Evolutionary conservation across 2,888 invertebrate genomes (phyloP).

Genomic region (Sialis fuliginosa): DNA sequence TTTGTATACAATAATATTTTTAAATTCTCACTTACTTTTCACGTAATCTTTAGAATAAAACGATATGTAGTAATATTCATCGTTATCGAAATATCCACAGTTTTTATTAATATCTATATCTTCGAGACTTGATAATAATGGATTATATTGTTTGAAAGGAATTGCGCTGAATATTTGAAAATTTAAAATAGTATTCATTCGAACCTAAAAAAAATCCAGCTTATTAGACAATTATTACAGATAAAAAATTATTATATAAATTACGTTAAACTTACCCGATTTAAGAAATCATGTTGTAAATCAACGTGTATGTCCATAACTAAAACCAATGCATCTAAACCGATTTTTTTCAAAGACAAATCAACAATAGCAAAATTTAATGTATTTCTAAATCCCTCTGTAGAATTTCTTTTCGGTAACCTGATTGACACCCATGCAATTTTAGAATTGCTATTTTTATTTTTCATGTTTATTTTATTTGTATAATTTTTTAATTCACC

Average conservation of each 20-base stretch:
- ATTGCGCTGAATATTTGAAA: constrained; percentile 86
- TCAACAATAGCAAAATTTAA: constrained; percentile 43
- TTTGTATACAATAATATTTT: constrained; percentile 7
- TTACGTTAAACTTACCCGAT: constrained; percentile 41
- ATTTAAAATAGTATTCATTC: constrained; percentile 85
- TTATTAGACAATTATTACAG: not conserved
- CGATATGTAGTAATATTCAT: constrained; percentile 53
- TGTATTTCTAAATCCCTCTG: constrained; percentile 20
- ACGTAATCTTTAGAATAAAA: constrained; percentile 75
- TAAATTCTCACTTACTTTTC: constrained; percentile 29
- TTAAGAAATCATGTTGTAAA: constrained; percentile 69
- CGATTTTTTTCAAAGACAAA: constrained; percentile 48
- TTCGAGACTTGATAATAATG: constrained; percentile 35
- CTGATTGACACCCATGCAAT: constrained; percentile 52
- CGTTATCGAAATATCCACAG: constrained; percentile 61
- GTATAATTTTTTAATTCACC: constrained; percentile 43
- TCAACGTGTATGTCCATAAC: constrained; percentile 48
- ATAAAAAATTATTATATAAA: not conserved
- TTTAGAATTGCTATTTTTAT: constrained; percentile 46
- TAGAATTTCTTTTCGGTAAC: constrained; percentile 25
- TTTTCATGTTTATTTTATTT: constrained; percentile 40
- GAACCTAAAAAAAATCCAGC: constrained; percentile 37
- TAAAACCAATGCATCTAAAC: constrained; percentile 54
- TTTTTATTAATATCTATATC: constrained; percentile 52
- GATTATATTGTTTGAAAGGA: constrained; percentile 77